These are phyloP conservation scores for Nymphicus hollandicus DNA, from an alignment of 2,113 vertebrate genomes.

Conservation along the genomic window DNA sequence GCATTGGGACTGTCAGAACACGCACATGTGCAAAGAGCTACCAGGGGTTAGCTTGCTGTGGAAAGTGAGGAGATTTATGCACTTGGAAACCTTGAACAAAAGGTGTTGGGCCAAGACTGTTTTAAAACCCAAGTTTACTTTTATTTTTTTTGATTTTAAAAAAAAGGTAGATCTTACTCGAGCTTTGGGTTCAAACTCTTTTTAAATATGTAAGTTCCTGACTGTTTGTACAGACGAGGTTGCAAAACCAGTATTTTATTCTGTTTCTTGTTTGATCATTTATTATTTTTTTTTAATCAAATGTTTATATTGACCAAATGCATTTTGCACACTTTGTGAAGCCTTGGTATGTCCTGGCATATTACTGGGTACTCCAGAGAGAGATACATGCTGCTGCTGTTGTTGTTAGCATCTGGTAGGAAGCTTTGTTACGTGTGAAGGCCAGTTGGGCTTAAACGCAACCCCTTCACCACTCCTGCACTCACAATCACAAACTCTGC, in stretches of 20 bases:
- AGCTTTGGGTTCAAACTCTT: slow-evolving; percentile 78
- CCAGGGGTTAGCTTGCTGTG: slow-evolving; percentile 31
- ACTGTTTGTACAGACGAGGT: slow-evolving; percentile 76
- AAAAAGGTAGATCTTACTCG: slow-evolving; percentile 75
- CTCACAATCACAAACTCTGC: slow-evolving; percentile 72
- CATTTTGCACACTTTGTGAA: slow-evolving; percentile 94
- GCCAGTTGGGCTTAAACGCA: slow-evolving; percentile 34
- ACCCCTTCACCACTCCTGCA: slow-evolving; percentile 70
- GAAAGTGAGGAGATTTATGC: slow-evolving; percentile 65
- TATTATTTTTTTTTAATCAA: slow-evolving; percentile 66
- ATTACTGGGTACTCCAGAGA: slow-evolving; percentile 79
- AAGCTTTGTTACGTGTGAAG: slow-evolving; percentile 59
- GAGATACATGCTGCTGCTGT: slow-evolving; percentile 72
- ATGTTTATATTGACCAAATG: slow-evolving; percentile 92
- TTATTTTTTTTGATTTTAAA: slow-evolving; percentile 42
- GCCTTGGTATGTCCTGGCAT: slow-evolving; percentile 87
- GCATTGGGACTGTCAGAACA: slow-evolving; percentile 66
- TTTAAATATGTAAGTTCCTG: slow-evolving; percentile 78
- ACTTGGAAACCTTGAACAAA: slow-evolving; percentile 75
- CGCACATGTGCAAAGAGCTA: slow-evolving; percentile 32
- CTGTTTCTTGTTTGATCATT: slow-evolving; percentile 69
- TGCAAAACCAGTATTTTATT: slow-evolving; percentile 80
- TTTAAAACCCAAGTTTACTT: slow-evolving; percentile 74
- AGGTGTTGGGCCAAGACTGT: slow-evolving; percentile 79
- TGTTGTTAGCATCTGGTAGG: slow-evolving; percentile 66